phyloP scores from a whole-genome alignment of 2,113 vertebrate species.

The Tinamus guttatus region DNA sequence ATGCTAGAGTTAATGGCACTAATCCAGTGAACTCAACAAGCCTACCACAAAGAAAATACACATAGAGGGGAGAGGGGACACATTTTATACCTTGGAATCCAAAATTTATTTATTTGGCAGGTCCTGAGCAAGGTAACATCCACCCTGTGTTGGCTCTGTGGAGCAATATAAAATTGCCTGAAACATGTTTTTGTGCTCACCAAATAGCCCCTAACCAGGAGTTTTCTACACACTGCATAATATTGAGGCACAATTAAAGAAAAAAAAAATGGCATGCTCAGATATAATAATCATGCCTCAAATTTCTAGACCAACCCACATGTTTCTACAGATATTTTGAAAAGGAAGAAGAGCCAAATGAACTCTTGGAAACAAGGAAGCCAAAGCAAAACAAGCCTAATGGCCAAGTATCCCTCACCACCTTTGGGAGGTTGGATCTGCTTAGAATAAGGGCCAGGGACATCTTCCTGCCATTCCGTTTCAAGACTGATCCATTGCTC shows the following conservation, averaged over 20 bases:
- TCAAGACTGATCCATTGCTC: background rate
- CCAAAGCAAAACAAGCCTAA: background rate
- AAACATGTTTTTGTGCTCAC: background rate
- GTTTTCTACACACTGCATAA: background rate
- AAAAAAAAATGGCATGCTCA: background rate
- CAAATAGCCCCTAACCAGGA: background rate
- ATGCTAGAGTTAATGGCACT: fast-evolving
- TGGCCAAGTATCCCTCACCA: fast-evolving
- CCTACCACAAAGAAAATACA: fast-evolving
- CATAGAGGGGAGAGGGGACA: fast-evolving
- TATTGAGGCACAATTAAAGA: background rate
- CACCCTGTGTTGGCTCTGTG: background rate
- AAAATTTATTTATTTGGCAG: slow-evolving; percentile 43
- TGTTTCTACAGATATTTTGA: background rate
- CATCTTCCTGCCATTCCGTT: background rate
- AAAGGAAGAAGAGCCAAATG: background rate
- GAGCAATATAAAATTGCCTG: background rate
- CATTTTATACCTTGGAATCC: slow-evolving; percentile 1
- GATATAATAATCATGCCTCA: background rate
- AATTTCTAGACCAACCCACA: background rate
- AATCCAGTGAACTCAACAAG: fast-evolving
- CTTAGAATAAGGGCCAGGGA: background rate
- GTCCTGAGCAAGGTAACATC: slow-evolving; percentile 26
- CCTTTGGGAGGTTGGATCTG: background rate
- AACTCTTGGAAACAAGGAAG: background rate